Evolutionary conservation across 2,888 invertebrate genomes (phyloP), one percentile per base, ranked within the genome.

Genomic region (Orthosia gracilis): DNA sequence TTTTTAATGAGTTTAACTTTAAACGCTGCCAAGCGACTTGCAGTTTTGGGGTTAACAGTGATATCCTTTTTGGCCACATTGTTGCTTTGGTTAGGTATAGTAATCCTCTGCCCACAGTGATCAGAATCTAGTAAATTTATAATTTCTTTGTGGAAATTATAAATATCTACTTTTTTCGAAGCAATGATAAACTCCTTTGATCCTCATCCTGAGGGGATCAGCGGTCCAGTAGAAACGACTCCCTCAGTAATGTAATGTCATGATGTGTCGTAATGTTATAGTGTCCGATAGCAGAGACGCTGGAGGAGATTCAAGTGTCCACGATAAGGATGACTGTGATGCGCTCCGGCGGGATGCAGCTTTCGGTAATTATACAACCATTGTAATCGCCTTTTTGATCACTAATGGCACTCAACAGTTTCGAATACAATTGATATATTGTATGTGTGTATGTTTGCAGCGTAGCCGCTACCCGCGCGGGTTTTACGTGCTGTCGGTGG

Each of bases 251-350:
- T 7, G 31, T 31, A 31, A 31, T 31, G 31, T 31, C 31, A 31
- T 31, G 31, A 7, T 31, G 31, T 31, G 31, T 31, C 17, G n/a
- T 68, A 63, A 31, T 76, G 59, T 89, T 89, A 13, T 92, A 96
- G 96, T 96, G 96, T 74, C 96, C 96, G 2, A 92, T 96, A 69
- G 88, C 90, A 69, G 92, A 95, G 85, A 91, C 92, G 21, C 55
- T 89, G 74, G 79, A 83, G 3, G 91, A 90, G 18, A 81, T 92
- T 26, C 80, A 85, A 65, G 63, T 64, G 21, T 54, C 79, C 18
- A 87, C 91, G 11, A 73, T 91, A 66, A 88, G 94, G 68, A 92
- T 96, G 92, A 95, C 95, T 2, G 89, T 96, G 87, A 90, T 90
- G 85, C 91, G 91, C 52, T 95, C 95, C 23, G 96, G 93, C 26